A percentile compares a stretch with the other conserved stretches of the same genome.
Evolutionary conservation across 2,888 invertebrate species (phyloP).

Genomic region (Pristionchus mayeri): DNA sequence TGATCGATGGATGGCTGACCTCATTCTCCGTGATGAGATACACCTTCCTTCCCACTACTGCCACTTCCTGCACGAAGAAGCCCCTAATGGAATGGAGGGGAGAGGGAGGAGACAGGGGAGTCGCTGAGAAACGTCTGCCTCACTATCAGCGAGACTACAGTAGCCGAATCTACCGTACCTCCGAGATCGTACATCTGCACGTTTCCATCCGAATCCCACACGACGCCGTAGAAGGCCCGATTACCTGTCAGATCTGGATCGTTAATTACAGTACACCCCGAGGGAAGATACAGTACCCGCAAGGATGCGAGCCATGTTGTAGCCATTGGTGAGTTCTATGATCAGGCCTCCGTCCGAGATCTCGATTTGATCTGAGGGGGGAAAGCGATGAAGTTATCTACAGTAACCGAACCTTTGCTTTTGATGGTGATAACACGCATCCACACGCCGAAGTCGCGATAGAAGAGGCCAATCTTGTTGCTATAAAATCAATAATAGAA

Average conservation of each 20-base stretch:
- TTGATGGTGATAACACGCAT: constrained; percentile 1
- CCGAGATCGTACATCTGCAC: constrained; percentile 31
- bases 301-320: constrained; percentile 16
- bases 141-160: no score
- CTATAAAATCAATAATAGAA: background rate
- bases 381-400: background rate
- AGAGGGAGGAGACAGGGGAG: background rate
- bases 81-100: background rate
- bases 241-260: background rate
- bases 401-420: background rate
- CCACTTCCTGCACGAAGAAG: constrained; percentile 16
- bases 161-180: background rate
- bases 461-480: background rate
- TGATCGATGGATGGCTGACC: background rate
- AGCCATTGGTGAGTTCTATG: constrained; percentile 17
- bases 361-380: background rate
- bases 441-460: background rate
- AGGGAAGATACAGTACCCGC: background rate
- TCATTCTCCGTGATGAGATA: constrained; percentile 22
- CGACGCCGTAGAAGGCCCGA: constrained; percentile 1
- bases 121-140: background rate
- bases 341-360: background rate
- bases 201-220: constrained; percentile 28
- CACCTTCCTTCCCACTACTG: constrained; percentile 6
- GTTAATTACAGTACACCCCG: background rate